These are phyloP conservation scores for Dasypolia templi DNA, from an alignment of 2,888 invertebrate species.

Conservation along the genomic window DNA sequence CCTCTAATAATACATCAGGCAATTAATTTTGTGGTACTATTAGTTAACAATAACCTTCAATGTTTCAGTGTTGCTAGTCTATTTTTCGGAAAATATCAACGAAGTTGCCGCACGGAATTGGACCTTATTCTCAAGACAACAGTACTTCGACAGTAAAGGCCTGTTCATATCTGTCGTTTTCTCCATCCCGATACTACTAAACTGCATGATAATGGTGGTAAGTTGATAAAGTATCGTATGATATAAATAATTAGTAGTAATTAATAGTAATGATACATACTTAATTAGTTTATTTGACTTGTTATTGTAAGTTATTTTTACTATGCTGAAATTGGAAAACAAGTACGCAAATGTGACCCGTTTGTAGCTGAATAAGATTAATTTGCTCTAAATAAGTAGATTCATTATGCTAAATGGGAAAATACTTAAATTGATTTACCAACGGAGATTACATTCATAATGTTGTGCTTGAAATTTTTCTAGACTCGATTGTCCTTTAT, in stretches of 20 bases:
- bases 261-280: too few species aligned
- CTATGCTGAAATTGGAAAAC: not conserved
- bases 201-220: slow-evolving; percentile 98
- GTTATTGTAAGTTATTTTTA: slow-evolving; percentile 15
- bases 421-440: not conserved
- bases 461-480: not conserved
- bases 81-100: slow-evolving; percentile 97
- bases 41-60: slow-evolving; percentile 37
- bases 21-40: not conserved
- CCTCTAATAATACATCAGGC: not conserved
- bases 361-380: not conserved
- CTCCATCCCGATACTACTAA: slow-evolving; percentile 97
- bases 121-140: slow-evolving; percentile 96
- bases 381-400: not conserved
- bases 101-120: slow-evolving; percentile 96
- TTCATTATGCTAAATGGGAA: not conserved
- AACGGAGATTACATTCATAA: not conserved
- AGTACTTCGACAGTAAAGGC: slow-evolving; percentile 98
- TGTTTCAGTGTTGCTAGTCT: slow-evolving; percentile 95
- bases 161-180: slow-evolving; percentile 98
- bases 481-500: not conserved
- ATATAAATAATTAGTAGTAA: slow-evolving; percentile 36
- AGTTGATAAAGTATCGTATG: slow-evolving; percentile 84
- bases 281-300: slow-evolving; percentile 22
- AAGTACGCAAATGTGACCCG: not conserved